phyloP scores from a whole-genome alignment of 1,140 invertebrate genomes.

The Listronotus bonariensis region DNA sequence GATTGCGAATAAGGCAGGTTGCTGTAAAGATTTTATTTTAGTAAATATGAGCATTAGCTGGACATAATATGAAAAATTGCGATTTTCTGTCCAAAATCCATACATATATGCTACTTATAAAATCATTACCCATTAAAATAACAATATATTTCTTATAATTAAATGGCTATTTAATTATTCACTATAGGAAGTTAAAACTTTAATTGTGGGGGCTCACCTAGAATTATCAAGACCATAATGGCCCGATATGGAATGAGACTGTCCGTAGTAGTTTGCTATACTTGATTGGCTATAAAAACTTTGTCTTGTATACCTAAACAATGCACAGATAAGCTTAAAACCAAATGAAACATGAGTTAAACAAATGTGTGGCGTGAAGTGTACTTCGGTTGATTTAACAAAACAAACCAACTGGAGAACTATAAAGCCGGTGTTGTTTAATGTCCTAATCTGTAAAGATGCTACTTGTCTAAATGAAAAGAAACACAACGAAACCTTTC shows the following conservation, averaged over 20 bases:
- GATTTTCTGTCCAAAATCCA: too few relatives aligned
- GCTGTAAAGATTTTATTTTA: too few relatives aligned
- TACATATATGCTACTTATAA: too few relatives aligned
- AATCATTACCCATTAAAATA: too few relatives aligned
- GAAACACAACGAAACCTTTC: too few relatives aligned
- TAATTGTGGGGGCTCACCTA: constrained; percentile 49
- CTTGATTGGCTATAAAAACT: constrained; percentile 54
- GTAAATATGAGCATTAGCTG: too few relatives aligned
- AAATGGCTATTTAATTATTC: not conserved
- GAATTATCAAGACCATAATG: constrained; percentile 53
- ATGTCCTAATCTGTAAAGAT: not conserved
- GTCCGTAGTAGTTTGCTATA: constrained; percentile 52
- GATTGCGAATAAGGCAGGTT: too few relatives aligned
- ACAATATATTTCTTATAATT: not conserved
- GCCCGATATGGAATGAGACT: constrained; percentile 50
- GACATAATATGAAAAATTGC: too few relatives aligned
- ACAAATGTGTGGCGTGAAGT: constrained; percentile 11
- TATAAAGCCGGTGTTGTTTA: not conserved
- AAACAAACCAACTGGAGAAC: constrained; percentile 3
- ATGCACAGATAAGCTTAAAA: constrained; percentile 41
- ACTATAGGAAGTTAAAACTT: not conserved
- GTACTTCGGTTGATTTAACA: not conserved
- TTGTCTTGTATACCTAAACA: constrained; percentile 54
- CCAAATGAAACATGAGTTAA: constrained; percentile 8
- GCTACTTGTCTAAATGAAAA: not conserved